Evolutionary conservation across 2,113 vertebrate genomes (phyloP).

Genomic region (Xiphophorus maculatus): DNA sequence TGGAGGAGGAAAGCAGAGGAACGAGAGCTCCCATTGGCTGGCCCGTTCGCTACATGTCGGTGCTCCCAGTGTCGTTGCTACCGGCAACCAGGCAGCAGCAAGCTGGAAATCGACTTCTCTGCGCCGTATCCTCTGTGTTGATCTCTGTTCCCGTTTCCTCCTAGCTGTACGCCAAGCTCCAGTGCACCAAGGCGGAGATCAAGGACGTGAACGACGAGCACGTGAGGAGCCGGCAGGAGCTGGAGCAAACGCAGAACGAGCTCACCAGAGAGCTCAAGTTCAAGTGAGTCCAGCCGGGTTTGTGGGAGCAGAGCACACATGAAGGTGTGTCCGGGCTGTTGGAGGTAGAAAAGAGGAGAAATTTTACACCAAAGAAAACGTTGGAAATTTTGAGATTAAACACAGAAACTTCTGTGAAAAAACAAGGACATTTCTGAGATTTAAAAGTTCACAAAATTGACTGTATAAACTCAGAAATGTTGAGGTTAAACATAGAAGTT

Average conservation of each 20-base stretch:
- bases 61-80: constrained; percentile 63
- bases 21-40: constrained; percentile 46
- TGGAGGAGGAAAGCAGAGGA: constrained; percentile 19
- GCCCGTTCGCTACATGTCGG: constrained; percentile 43
- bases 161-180: constrained; percentile 95
- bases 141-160: constrained; percentile 16
- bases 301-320: constrained; percentile 59
- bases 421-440: too few species aligned
- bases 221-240: constrained; percentile 92
- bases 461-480: too few species aligned
- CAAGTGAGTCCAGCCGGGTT: constrained; percentile 89
- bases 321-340: too few species aligned
- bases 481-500: too few species aligned
- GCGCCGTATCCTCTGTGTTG: constrained; percentile 16
- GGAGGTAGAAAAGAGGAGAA: too few species aligned
- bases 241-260: constrained; percentile 96
- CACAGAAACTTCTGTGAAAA: too few species aligned
- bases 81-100: constrained; percentile 50
- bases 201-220: constrained; percentile 97
- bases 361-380: too few species aligned
- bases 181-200: constrained; percentile 96
- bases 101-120: constrained; percentile 29
- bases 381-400: too few species aligned
- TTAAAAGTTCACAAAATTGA: too few species aligned
- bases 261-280: constrained; percentile 97